These are phyloP conservation scores for Delia radicum DNA, from an alignment of 1,140 invertebrate species.

Conservation along the genomic window DNA sequence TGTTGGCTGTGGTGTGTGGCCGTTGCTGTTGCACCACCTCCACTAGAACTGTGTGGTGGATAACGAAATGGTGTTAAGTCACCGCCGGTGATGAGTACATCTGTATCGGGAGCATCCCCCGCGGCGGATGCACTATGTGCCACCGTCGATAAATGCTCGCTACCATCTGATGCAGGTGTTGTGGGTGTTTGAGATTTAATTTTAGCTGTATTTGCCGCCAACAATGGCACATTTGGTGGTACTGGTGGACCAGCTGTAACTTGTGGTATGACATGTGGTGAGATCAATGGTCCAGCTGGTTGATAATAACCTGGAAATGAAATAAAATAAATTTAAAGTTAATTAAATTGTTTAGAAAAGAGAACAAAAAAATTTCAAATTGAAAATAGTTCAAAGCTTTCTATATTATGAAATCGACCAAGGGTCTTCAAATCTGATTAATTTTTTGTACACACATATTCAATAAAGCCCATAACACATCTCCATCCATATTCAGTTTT, in stretches of 20 bases:
- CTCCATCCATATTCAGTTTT: too few relatives aligned
- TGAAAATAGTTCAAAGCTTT: too few relatives aligned
- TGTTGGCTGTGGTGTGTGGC: conserved; percentile 26
- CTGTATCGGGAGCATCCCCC: conserved; percentile 57
- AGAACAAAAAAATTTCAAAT: too few relatives aligned
- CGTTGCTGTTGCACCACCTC: conserved; percentile 26
- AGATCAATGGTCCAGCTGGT: conserved; percentile 82
- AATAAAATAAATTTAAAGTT: too few relatives aligned
- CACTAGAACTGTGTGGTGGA: conserved; percentile 32
- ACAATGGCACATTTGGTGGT: conserved; percentile 34
- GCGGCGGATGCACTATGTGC: conserved; percentile 51
- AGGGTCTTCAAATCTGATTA: too few relatives aligned
- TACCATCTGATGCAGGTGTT: conserved; percentile 9
- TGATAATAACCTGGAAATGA: conserved; percentile 78
- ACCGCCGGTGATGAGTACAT: conserved; percentile 47
- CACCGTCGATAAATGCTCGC: conserved; percentile 36
- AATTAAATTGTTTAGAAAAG: too few relatives aligned
- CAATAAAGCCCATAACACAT: too few relatives aligned
- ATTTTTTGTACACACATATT: too few relatives aligned
- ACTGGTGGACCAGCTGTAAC: conserved; percentile 50
- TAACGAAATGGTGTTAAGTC: conserved; percentile 34
- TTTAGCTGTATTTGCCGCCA: conserved; percentile 25
- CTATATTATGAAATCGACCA: too few relatives aligned
- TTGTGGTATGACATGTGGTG: conserved; percentile 63
- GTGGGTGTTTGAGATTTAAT: conserved; percentile 29